Conservation (phyloP, 2,797 vertebrate species). For the Nasua narica region DNA sequence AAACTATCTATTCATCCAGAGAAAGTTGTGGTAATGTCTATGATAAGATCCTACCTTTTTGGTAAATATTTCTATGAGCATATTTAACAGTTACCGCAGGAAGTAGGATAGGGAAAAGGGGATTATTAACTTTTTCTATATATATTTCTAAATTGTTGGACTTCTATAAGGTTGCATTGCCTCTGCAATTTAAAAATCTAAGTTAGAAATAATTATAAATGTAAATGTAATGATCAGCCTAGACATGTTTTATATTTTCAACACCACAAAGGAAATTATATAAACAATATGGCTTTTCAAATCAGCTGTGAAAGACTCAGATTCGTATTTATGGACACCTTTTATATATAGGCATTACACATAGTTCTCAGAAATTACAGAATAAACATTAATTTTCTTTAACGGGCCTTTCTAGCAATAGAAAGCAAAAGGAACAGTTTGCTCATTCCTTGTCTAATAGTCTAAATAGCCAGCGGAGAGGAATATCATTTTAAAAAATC, state of each 20-base stretch:
- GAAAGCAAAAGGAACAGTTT: slow-evolving; percentile 46
- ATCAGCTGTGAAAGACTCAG: slow-evolving; percentile 30
- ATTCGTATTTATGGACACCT: slow-evolving; percentile 39
- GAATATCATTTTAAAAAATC: slow-evolving; percentile 43
- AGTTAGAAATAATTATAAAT: slow-evolving; percentile 52
- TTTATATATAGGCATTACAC: neutral
- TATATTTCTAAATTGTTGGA: slow-evolving; percentile 17
- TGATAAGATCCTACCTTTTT: neutral
- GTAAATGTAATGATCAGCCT: slow-evolving; percentile 26
- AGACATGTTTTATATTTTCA: slow-evolving; percentile 30
- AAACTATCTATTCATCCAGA: slow-evolving; percentile 12
- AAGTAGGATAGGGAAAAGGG: neutral
- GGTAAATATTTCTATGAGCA: neutral
- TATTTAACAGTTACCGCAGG: slow-evolving; percentile 26
- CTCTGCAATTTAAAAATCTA: slow-evolving; percentile 32
- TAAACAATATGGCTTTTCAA: slow-evolving; percentile 33
- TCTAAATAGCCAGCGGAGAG: neutral
- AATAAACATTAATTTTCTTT: slow-evolving; percentile 63
- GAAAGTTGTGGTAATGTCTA: neutral
- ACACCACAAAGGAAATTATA: slow-evolving; percentile 13
- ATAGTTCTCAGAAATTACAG: slow-evolving; percentile 49
- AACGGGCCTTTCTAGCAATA: slow-evolving; percentile 28
- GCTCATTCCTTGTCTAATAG: slow-evolving; percentile 38
- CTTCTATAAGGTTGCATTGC: neutral
- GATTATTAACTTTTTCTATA: neutral